Conservation (phyloP, 2,797 vertebrate genomes). For the Huso huso region DNA sequence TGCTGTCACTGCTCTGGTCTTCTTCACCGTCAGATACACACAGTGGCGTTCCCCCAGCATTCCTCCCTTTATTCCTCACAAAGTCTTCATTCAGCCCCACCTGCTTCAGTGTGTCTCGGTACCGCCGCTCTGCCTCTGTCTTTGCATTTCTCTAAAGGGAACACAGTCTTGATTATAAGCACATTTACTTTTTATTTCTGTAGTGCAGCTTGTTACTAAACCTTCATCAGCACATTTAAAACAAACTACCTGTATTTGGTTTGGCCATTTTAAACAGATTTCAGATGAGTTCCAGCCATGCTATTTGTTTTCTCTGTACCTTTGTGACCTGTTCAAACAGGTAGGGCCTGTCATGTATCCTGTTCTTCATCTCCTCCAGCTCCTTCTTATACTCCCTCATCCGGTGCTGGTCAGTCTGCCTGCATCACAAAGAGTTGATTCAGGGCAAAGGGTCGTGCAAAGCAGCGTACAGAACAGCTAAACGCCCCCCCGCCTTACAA, state of each 20-base stretch:
- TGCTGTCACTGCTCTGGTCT: slow-evolving; percentile 28
- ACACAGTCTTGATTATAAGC: background rate
- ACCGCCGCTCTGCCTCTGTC: slow-evolving; percentile 66
- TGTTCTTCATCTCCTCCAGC: slow-evolving; percentile 75
- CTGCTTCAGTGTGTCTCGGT: slow-evolving; percentile 64
- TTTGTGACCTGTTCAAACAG: slow-evolving; percentile 86
- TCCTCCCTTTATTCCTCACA: slow-evolving; percentile 64
- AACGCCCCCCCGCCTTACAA: too few relatives aligned
- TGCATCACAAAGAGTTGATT: slow-evolving; percentile 40
- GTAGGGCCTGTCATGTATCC: slow-evolving; percentile 74
- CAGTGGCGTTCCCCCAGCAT: slow-evolving; percentile 17
- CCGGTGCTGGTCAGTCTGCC: slow-evolving; percentile 72
- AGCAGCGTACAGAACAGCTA: too few relatives aligned
- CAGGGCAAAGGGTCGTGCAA: slow-evolving; percentile 18
- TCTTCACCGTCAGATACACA: slow-evolving; percentile 31
- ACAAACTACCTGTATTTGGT: too few relatives aligned
- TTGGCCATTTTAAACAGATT: too few relatives aligned
- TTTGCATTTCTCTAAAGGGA: slow-evolving; percentile 60
- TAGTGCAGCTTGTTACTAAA: too few relatives aligned
- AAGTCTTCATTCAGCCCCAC: slow-evolving; percentile 77
- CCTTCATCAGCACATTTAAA: too few relatives aligned
- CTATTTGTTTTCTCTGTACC: slow-evolving; percentile 49
- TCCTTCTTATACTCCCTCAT: slow-evolving; percentile 78
- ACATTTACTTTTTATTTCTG: background rate
- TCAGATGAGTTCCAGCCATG: too few relatives aligned